These are phyloP conservation scores for Parascotia fuliginaria DNA, from an alignment of 2,888 invertebrate species.

Conservation along the genomic window DNA sequence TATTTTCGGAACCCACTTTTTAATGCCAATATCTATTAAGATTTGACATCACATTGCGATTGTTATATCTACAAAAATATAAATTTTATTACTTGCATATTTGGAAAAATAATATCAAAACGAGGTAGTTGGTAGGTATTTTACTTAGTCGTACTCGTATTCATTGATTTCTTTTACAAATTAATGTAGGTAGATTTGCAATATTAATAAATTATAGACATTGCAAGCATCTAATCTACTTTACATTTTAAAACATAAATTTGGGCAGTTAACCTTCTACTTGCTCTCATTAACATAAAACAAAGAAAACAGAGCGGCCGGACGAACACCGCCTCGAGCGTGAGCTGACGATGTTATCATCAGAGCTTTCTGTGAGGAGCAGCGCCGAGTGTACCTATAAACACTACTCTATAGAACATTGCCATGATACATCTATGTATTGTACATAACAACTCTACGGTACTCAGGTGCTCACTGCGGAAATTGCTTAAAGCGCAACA, in stretches of 20 bases:
- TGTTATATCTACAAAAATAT: constrained; percentile 13
- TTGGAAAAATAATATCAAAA: too few species aligned
- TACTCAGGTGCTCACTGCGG: constrained; percentile 13
- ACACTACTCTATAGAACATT: constrained; percentile 1
- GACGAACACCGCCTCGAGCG: constrained; percentile 8
- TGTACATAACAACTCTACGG: constrained; percentile 11
- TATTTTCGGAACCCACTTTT: constrained; percentile 35
- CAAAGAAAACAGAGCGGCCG: constrained; percentile 2
- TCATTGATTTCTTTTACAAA: not conserved
- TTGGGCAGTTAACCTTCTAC: constrained; percentile 1
- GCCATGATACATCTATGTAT: not conserved
- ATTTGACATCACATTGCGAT: constrained; percentile 32
- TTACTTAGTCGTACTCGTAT: too few species aligned
- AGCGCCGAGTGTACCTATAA: not conserved
- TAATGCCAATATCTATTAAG: constrained; percentile 31
- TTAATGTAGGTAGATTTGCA: constrained; percentile 2
- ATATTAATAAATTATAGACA: not conserved
- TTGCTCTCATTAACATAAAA: constrained; percentile 5
- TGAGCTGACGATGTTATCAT: not conserved
- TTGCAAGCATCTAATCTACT: not conserved
- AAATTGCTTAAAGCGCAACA: constrained; percentile 31
- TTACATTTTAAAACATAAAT: not conserved
- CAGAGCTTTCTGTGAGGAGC: constrained; percentile 20
- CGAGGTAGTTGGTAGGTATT: too few species aligned
- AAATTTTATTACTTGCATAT: not conserved